Conservation (phyloP, 1,140 invertebrate genomes). For the Lepidurus couesii region DNA sequence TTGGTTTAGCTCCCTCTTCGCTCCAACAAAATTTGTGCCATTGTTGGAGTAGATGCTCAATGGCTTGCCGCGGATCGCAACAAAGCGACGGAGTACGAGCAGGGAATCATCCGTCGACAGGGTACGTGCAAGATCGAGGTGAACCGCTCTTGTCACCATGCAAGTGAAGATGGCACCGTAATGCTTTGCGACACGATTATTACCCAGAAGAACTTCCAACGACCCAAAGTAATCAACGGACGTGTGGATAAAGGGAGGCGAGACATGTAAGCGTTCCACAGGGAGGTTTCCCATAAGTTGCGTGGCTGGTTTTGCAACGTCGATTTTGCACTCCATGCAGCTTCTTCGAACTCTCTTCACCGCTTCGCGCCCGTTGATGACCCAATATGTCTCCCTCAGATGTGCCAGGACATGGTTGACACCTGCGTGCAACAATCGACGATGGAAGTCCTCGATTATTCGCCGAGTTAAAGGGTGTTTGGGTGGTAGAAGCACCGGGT, state of each 20-base stretch:
- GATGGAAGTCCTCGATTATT: not conserved
- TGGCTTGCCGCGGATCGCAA: constrained; percentile 42
- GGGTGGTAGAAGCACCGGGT: constrained; percentile 16
- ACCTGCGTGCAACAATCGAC: not conserved
- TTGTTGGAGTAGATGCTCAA: constrained; percentile 45
- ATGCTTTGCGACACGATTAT: constrained; percentile 38
- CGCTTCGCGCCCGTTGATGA: constrained; percentile 10
- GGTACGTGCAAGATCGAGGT: constrained; percentile 42
- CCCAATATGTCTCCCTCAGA: not conserved
- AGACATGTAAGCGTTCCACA: not conserved
- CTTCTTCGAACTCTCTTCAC: constrained; percentile 17
- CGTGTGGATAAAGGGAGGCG: constrained; percentile 36
- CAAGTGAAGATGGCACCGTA: constrained; percentile 44
- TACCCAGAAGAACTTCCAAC: constrained; percentile 36
- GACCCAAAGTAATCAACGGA: constrained; percentile 42
- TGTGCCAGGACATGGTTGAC: not conserved
- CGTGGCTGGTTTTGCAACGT: not conserved
- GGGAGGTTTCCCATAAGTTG: constrained; percentile 22
- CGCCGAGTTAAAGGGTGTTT: not conserved
- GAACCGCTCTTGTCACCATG: constrained; percentile 42
- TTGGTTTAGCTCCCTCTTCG: constrained; percentile 31
- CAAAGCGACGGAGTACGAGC: constrained; percentile 41
- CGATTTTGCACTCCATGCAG: not conserved
- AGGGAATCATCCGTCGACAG: constrained; percentile 41
- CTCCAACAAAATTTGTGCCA: constrained; percentile 42